Evolutionary conservation across 2,888 invertebrate genomes (phyloP).

Genomic region (Ichneumoninae sp.): DNA sequence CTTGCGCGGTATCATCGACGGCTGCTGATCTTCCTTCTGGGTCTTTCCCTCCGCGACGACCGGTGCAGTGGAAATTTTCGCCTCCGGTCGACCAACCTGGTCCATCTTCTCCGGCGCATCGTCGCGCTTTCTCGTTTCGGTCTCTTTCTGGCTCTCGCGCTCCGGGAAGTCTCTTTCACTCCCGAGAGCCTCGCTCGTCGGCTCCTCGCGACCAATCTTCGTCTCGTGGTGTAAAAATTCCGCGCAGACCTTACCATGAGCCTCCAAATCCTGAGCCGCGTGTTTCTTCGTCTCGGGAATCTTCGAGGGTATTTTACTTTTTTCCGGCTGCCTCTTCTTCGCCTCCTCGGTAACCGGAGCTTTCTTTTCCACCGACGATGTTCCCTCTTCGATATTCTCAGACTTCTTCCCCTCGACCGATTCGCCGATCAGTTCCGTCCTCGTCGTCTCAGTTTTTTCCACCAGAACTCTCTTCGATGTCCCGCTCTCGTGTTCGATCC

Average conservation of each 20-base stretch:
- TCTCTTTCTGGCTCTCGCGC: not conserved
- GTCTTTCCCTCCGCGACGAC: not conserved
- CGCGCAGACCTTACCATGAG: slow-evolving; percentile 44
- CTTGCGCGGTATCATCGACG: slow-evolving; percentile 65
- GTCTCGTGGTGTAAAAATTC: slow-evolving; percentile 61
- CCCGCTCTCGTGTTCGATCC: slow-evolving; percentile 16
- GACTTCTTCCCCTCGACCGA: not conserved
- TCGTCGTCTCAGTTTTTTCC: not conserved
- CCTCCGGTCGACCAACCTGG: not conserved
- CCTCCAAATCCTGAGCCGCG: slow-evolving; percentile 27
- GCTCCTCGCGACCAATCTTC: slow-evolving; percentile 53
- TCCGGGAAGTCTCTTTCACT: not conserved
- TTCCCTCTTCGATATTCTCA: slow-evolving; percentile 18
- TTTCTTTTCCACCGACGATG: not conserved
- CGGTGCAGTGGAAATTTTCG: not conserved
- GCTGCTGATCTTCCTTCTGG: slow-evolving; percentile 34
- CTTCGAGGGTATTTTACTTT: slow-evolving; percentile 43
- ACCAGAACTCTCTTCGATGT: not conserved
- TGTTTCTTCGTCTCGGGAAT: slow-evolving; percentile 48
- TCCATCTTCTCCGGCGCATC: not conserved
- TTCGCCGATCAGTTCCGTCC: slow-evolving; percentile 8
- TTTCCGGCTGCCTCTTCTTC: slow-evolving; percentile 25
- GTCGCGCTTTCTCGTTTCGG: not conserved
- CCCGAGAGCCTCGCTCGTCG: slow-evolving; percentile 1
- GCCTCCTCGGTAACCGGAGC: slow-evolving; percentile 3